These are phyloP conservation scores for Pipa parva DNA, from an alignment of 2,113 vertebrate genomes.

Conservation along the genomic window DNA sequence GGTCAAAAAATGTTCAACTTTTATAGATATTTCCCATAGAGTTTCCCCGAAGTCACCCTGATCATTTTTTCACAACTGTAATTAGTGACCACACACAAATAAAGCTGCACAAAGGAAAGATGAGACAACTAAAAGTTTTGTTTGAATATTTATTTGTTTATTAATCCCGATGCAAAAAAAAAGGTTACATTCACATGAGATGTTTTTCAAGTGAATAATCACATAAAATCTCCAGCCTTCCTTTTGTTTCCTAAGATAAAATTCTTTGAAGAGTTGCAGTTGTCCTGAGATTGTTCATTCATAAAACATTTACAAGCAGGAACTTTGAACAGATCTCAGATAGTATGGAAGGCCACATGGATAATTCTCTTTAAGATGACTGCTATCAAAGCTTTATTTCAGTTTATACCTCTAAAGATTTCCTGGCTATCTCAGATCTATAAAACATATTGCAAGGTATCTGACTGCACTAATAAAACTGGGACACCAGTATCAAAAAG, in stretches of 20 bases:
- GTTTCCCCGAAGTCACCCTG: too few species aligned
- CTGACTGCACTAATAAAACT: not conserved
- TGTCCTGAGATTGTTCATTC: not conserved
- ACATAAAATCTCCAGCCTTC: not conserved
- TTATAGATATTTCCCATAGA: too few species aligned
- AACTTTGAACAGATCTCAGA: conserved; percentile 33
- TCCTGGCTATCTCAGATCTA: not conserved
- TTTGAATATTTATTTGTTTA: too few species aligned
- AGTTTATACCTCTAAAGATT: not conserved
- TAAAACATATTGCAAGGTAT: conserved; percentile 6
- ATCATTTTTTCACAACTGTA: too few species aligned
- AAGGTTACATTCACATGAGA: too few species aligned
- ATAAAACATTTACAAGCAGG: conserved; percentile 16
- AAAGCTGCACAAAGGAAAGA: too few species aligned
- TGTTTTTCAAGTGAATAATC: too few species aligned
- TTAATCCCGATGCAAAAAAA: too few species aligned
- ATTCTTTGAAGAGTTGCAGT: conserved; percentile 9
- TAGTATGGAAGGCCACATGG: conserved; percentile 16
- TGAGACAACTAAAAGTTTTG: too few species aligned
- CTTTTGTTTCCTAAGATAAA: not conserved
- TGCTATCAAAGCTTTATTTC: conserved; percentile 3
- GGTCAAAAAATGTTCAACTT: too few species aligned
- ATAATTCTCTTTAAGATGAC: conserved; percentile 19
- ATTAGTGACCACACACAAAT: too few species aligned
- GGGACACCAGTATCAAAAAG: not conserved